A percentile compares a stretch with the other conserved stretches of the same genome.
These are phyloP conservation scores for Poeciliopsis occidentalis DNA, from an alignment of 2,113 vertebrate species.

Conservation along the genomic window DNA sequence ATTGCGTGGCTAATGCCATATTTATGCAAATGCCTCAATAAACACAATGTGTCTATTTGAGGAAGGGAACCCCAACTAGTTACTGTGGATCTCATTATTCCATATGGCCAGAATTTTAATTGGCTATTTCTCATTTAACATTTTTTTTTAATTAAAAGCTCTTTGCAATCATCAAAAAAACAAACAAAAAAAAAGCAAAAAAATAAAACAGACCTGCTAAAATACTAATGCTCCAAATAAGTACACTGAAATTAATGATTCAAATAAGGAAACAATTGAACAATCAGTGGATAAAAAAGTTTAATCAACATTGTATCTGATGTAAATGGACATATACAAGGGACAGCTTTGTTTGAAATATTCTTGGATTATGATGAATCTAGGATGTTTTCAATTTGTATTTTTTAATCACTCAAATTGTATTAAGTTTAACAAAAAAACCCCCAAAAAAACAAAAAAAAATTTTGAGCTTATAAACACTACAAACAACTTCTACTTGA, in stretches of 20 bases:
- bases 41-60: background rate
- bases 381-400: no score
- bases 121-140: no score
- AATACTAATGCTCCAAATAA: no score
- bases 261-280: no score
- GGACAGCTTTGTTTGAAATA: background rate
- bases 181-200: no score
- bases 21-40: background rate
- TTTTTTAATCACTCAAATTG: no score
- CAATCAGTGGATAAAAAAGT: background rate
- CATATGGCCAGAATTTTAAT: background rate
- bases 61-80: constrained; percentile 13
- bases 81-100: constrained; percentile 7
- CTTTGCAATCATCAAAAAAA: no score
- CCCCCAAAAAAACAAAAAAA: no score
- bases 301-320: background rate
- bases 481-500: background rate
- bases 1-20: constrained; percentile 7
- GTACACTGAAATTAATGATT: no score
- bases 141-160: no score
- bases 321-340: background rate
- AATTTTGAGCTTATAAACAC: background rate
- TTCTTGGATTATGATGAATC: background rate
- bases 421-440: no score
- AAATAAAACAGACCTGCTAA: no score